phyloP scores from a whole-genome alignment of 2,797 vertebrate genomes.

The Cynopterus sphinx region DNA sequence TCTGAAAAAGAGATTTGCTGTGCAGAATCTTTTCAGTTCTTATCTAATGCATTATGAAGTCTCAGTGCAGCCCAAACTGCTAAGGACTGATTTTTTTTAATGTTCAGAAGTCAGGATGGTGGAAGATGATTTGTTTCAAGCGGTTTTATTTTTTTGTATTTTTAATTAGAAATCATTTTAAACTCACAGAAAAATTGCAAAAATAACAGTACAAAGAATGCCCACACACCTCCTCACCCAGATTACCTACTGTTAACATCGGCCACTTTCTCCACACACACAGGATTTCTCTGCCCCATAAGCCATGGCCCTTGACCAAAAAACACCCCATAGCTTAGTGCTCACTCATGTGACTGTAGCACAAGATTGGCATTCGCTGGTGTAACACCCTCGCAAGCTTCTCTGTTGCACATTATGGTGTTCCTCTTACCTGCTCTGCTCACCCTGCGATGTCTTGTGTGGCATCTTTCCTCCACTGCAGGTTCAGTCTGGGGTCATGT shows the following conservation, averaged over 20 bases:
- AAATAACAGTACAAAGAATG: background rate
- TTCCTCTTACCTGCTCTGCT: background rate
- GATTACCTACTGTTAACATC: background rate
- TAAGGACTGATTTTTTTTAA: background rate
- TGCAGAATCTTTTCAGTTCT: background rate
- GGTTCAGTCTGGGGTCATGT: background rate
- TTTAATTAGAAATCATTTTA: background rate
- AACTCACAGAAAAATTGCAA: background rate
- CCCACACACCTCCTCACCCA: background rate
- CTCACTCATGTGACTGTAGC: background rate
- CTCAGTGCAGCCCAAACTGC: background rate
- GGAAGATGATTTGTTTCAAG: background rate
- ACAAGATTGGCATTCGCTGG: accelerated
- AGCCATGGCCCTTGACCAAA: background rate
- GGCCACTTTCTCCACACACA: background rate
- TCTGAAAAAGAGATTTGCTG: background rate
- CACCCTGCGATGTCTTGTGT: background rate
- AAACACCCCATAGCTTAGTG: background rate
- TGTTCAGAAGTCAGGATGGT: background rate
- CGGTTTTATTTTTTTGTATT: background rate
- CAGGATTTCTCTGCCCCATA: background rate
- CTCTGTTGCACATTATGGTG: background rate
- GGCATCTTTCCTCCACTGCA: background rate
- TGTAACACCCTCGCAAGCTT: too few relatives aligned
- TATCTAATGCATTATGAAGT: background rate